Base-by-base conservation (phyloP, 2,888 invertebrate genomes). In the Macaria liturata region DNA sequence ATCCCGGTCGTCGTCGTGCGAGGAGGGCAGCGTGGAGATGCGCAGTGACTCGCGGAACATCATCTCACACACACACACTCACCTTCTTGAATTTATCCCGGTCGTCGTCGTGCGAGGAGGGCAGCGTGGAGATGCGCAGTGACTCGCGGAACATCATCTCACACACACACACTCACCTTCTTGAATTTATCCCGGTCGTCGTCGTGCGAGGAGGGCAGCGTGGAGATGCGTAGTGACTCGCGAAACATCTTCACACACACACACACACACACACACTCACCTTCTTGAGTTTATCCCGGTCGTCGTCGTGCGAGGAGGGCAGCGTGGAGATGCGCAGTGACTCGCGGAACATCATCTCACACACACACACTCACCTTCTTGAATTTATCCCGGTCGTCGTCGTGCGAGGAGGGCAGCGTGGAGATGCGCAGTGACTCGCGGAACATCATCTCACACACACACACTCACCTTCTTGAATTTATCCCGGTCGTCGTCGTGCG, bases 131-230 rank as follows among this genome's bases (percentile, higher is more conserved):
- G 78, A 99, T 98, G 62, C 98, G 93, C 87, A 99, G 94, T 9
- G 97, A 98, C 91, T 98, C 99, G 51, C 99, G 94, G 93, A 97
- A 99, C 99, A 99, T 99, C 93, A 98, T 96, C 85, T 98, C 98
- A 20, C 20, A 1, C 20, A 20, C 20, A 20, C 20, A 20, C 20
- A 20, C 37, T 66, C 77, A 96, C 96, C 94, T 97, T 97, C 88
- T 97, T 97, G 55, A 98, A 92, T 73, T 96, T 94, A 68, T 97
- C 97, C 46, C 96, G 89, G 73, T 96, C 95, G 51, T 94, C 94
- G 64, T 96, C 96, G 39, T 94, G 83, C 39, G 67, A 92, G 61
- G 93, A 93, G 3, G 94, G 93, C 47, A 95, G 94, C 70, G 97
- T 94, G 57, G 96, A 95, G 78, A 99, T 98, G 62, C 98, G 93